phyloP scores from a whole-genome alignment of 2,113 vertebrate species.

The Nesospiza acunhae region DNA sequence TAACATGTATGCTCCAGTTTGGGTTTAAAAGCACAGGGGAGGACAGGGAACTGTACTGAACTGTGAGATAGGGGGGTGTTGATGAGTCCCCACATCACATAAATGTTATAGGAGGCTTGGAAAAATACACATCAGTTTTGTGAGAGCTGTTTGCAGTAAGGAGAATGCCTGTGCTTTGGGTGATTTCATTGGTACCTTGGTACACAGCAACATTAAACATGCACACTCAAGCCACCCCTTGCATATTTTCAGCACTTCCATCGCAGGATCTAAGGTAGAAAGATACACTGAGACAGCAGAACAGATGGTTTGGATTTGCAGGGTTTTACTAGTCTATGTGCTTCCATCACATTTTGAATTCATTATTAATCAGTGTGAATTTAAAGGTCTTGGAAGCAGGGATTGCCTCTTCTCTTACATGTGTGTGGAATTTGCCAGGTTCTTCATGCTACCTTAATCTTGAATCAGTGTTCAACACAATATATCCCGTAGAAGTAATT shows the following conservation, averaged over 20 bases:
- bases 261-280: neutral
- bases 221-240: neutral
- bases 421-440: neutral
- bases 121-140: neutral
- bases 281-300: neutral
- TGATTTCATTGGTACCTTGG: neutral
- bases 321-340: neutral
- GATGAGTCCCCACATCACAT: neutral
- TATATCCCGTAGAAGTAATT: neutral
- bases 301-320: neutral
- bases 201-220: neutral
- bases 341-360: neutral
- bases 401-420: neutral
- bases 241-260: neutral
- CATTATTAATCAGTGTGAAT: neutral
- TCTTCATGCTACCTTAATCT: neutral
- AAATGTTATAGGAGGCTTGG: neutral
- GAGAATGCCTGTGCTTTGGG: neutral
- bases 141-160: neutral
- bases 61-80: neutral
- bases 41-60: neutral
- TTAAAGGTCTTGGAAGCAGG: neutral
- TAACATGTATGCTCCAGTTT: neutral
- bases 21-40: neutral
- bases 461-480: neutral